Percentiles rank a stretch among this genome's conserved stretches.
phyloP scores from a whole-genome alignment of 92 coral and sea anemone species.

The Palythoa grandiflora region DNA sequence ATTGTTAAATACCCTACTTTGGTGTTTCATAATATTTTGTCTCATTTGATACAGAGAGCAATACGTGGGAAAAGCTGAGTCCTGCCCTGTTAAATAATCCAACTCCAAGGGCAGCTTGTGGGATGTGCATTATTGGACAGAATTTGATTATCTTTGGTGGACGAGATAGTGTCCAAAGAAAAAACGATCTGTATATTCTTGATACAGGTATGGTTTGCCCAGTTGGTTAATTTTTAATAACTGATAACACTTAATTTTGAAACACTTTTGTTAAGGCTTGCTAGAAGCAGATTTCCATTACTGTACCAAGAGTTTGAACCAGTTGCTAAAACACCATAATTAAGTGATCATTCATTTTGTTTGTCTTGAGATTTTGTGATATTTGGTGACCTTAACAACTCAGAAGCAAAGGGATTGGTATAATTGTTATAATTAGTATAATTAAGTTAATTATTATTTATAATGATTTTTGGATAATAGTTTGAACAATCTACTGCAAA shows the following conservation, averaged over 20 bases:
- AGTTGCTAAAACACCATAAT: too few species aligned
- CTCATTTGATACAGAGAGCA: constrained; percentile 41
- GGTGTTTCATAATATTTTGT: too few species aligned
- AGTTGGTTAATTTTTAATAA: not conserved
- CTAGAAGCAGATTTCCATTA: too few species aligned
- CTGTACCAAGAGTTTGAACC: not conserved
- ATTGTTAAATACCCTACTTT: too few species aligned
- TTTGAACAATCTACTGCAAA: too few species aligned
- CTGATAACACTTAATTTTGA: not conserved
- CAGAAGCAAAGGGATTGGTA: too few species aligned
- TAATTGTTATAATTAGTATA: too few species aligned
- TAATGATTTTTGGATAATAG: too few species aligned
- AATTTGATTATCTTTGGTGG: constrained; percentile 83
- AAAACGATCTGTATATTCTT: constrained; percentile 71
- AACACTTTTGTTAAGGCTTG: not conserved
- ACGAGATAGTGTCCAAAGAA: constrained; percentile 79
- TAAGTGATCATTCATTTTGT: too few species aligned
- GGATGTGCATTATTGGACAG: constrained; percentile 78
- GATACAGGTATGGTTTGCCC: constrained; percentile 65
- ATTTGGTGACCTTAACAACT: too few species aligned
- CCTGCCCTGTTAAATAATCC: constrained; percentile 68
- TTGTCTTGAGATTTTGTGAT: too few species aligned
- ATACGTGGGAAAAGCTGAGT: constrained; percentile 77
- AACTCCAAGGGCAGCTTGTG: constrained; percentile 85
- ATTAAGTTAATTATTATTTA: too few species aligned